phyloP scores from a whole-genome alignment of 2,113 vertebrate species.

The Phyllopteryx taeniolatus region DNA sequence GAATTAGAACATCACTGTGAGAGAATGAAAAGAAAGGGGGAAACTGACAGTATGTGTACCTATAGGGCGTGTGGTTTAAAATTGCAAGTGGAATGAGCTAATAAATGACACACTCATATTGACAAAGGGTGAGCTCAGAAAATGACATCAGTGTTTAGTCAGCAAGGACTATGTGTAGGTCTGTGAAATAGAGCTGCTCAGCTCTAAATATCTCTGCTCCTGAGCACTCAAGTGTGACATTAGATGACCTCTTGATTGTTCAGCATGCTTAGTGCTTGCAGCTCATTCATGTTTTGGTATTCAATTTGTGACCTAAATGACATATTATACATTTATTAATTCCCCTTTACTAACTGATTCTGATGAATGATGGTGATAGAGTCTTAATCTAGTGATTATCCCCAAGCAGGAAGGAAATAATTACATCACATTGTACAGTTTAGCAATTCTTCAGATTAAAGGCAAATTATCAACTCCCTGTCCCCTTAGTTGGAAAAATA shows the following conservation, averaged over 20 bases:
- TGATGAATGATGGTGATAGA: not conserved
- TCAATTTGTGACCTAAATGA: constrained; percentile 2
- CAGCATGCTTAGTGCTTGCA: constrained; percentile 28
- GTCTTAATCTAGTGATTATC: not conserved
- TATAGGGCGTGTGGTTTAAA: constrained; percentile 17
- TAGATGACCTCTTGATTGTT: constrained; percentile 21
- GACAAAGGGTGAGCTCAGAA: constrained; percentile 36
- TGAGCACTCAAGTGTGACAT: constrained; percentile 20
- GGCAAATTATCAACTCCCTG: not conserved
- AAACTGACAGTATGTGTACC: constrained; percentile 23
- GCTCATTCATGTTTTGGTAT: not conserved
- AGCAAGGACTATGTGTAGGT: constrained; percentile 51
- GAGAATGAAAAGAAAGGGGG: constrained; percentile 18
- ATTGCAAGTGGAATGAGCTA: constrained; percentile 32
- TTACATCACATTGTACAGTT: not conserved
- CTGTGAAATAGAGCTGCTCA: constrained; percentile 38
- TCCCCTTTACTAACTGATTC: not conserved
- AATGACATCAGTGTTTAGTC: constrained; percentile 62
- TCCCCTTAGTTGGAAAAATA: not conserved
- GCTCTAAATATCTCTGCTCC: constrained; percentile 31
- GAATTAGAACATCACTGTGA: constrained; percentile 41
- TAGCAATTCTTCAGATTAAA: not conserved
- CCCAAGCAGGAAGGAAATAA: not conserved
- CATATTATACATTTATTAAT: not conserved
- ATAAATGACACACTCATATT: constrained; percentile 26